Evolutionary conservation across 1,140 invertebrate genomes (phyloP).

Genomic region (Lamellibrachia luymesi): DNA sequence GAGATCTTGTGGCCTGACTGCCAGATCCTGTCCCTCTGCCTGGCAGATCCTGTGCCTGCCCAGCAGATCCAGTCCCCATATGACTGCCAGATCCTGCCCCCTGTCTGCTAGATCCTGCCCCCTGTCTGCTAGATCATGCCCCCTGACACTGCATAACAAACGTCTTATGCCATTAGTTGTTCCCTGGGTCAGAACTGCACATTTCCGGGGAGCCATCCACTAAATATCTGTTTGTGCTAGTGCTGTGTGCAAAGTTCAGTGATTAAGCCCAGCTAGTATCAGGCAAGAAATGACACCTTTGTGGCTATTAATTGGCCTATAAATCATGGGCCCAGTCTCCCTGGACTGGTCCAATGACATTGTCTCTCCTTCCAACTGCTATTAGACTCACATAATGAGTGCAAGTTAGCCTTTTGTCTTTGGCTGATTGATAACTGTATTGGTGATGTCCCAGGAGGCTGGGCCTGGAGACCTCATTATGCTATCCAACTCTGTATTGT

Average conservation of each 20-base stretch:
- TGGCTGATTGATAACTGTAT: slow-evolving; percentile 5
- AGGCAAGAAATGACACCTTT: neutral
- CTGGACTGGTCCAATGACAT: neutral
- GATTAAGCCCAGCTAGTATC: neutral
- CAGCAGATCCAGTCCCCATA: neutral
- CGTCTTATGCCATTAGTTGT: neutral
- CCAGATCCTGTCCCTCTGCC: neutral
- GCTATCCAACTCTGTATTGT: neutral
- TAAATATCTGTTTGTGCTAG: neutral
- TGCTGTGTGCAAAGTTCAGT: neutral
- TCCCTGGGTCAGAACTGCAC: neutral
- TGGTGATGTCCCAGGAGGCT: neutral
- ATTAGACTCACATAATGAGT: slow-evolving; percentile 5
- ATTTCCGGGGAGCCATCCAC: neutral
- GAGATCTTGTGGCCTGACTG: neutral
- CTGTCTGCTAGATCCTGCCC: neutral
- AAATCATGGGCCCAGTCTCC: neutral
- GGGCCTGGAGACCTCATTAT: neutral
- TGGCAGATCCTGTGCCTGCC: neutral
- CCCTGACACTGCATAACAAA: neutral
- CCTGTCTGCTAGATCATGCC: no score
- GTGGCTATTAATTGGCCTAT: slow-evolving; percentile 4
- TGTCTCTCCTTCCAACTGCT: slow-evolving; percentile 3
- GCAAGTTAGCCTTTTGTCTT: slow-evolving; percentile 4
- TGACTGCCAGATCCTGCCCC: neutral